Conservation (phyloP, 2,797 vertebrate species). For the Gymnoscopelus microlampas region DNA sequence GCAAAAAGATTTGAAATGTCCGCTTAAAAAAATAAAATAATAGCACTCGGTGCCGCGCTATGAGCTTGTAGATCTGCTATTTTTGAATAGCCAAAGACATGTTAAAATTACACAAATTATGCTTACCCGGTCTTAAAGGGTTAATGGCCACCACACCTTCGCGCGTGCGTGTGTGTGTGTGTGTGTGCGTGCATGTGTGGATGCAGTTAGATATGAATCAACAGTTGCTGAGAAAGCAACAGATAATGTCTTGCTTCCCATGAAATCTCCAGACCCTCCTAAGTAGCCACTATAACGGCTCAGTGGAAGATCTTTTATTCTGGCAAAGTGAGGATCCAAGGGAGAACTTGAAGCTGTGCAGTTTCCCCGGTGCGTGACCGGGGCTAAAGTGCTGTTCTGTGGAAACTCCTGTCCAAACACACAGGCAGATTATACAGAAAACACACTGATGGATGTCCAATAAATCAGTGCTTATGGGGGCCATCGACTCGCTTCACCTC, state of each 20-base stretch:
- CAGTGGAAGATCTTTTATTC: background rate
- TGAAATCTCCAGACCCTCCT: conserved; percentile 13
- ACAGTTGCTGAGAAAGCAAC: conserved; percentile 48
- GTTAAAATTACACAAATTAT: too few relatives aligned
- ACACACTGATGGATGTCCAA: conserved; percentile 44
- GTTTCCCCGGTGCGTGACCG: background rate
- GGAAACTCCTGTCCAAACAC: conserved; percentile 20
- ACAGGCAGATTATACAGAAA: conserved; percentile 9
- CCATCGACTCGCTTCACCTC: conserved; percentile 44
- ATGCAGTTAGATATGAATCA: conserved; percentile 32
- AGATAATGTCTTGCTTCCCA: conserved; percentile 25
- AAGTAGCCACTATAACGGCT: conserved; percentile 11
- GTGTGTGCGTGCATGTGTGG: too few relatives aligned
- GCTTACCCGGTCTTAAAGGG: conserved; percentile 15
- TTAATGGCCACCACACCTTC: conserved; percentile 59
- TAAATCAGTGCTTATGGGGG: conserved; percentile 37
- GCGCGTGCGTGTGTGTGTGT: conserved; percentile 13
- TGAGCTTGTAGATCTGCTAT: too few relatives aligned
- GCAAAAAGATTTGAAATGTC: too few relatives aligned
- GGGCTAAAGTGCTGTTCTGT: conserved; percentile 5
- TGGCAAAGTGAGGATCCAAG: conserved; percentile 4
- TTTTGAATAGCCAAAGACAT: too few relatives aligned
- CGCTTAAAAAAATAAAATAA: too few relatives aligned
- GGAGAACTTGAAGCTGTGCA: background rate
- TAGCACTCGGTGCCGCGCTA: too few relatives aligned